Conservation (phyloP, 1,140 invertebrate species). For the Drosophila ambigua region DNA sequence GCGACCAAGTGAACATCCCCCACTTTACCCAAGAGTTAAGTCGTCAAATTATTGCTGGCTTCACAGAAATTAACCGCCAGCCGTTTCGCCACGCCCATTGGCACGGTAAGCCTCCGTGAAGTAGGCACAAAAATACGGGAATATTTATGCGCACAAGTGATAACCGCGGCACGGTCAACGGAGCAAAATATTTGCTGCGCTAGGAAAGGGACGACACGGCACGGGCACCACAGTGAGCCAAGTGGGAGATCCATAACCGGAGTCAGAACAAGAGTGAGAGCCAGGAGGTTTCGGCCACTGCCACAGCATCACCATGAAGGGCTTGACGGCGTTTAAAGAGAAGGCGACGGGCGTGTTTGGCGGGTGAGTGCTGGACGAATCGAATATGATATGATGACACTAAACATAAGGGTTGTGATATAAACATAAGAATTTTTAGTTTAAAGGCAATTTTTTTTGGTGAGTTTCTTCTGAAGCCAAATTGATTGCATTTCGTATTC, state of each 20-base stretch:
- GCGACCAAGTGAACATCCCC: slow-evolving; percentile 51
- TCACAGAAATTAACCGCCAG: slow-evolving; percentile 63
- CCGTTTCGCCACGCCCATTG: slow-evolving; percentile 68
- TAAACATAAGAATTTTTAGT: background rate
- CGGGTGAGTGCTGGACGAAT: slow-evolving; percentile 74
- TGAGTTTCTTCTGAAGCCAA: too few species aligned
- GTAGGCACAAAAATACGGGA: slow-evolving; percentile 56
- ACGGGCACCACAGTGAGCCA: slow-evolving; percentile 26
- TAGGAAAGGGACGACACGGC: slow-evolving; percentile 22
- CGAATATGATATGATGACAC: slow-evolving; percentile 20
- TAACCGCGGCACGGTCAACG: slow-evolving; percentile 54
- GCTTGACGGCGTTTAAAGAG: slow-evolving; percentile 82
- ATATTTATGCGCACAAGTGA: slow-evolving; percentile 78
- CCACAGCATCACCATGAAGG: slow-evolving; percentile 74
- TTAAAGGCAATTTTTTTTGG: too few species aligned
- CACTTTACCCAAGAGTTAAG: slow-evolving; percentile 65
- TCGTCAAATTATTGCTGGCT: slow-evolving; percentile 64
- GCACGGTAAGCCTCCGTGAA: slow-evolving; percentile 69
- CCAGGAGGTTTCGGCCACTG: slow-evolving; percentile 27
- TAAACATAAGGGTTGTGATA: background rate
- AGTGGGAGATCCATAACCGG: slow-evolving; percentile 15
- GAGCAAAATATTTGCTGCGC: slow-evolving; percentile 34
- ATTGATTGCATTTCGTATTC: too few species aligned
- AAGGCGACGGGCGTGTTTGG: slow-evolving; percentile 78
- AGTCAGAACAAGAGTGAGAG: slow-evolving; percentile 1